These are phyloP conservation scores for Dendrocopos noguchii DNA, from an alignment of 2,113 vertebrate genomes.

Conservation along the genomic window DNA sequence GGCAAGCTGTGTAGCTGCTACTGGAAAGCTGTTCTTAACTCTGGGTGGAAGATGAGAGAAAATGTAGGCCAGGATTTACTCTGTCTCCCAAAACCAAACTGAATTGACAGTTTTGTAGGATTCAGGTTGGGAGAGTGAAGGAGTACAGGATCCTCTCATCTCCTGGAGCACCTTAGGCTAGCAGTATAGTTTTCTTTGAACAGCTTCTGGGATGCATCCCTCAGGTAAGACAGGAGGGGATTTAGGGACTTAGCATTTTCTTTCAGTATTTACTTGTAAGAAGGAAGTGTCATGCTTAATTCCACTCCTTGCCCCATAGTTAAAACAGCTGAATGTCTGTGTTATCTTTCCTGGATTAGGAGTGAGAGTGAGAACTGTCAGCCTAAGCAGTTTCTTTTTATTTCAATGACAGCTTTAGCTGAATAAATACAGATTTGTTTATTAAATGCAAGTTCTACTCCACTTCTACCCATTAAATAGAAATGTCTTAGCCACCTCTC, in stretches of 20 bases:
- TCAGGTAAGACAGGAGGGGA: not conserved
- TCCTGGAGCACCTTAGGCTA: not conserved
- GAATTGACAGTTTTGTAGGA: not conserved
- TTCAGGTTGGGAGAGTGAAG: not conserved
- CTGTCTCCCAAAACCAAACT: not conserved
- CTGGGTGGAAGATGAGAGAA: not conserved
- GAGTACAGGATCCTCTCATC: not conserved
- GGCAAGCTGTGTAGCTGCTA: not conserved
- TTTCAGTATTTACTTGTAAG: not conserved
- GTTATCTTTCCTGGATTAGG: not conserved
- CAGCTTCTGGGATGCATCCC: not conserved
- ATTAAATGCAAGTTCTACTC: not conserved
- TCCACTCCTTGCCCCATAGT: not conserved
- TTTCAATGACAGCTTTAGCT: not conserved
- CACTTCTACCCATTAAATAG: not conserved
- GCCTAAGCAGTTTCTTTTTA: not conserved
- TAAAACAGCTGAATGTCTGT: not conserved
- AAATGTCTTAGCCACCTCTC: not conserved
- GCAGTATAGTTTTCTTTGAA: not conserved
- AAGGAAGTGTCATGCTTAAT: not conserved
- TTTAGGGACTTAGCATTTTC: not conserved
- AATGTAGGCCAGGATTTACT: not conserved
- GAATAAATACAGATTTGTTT: not conserved
- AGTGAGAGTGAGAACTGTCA: not conserved
- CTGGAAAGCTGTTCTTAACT: not conserved